Evolutionary conservation across 2,113 vertebrate species (phyloP), one percentile per base, ranked within the genome.

Genomic region (Pedetes capensis): DNA sequence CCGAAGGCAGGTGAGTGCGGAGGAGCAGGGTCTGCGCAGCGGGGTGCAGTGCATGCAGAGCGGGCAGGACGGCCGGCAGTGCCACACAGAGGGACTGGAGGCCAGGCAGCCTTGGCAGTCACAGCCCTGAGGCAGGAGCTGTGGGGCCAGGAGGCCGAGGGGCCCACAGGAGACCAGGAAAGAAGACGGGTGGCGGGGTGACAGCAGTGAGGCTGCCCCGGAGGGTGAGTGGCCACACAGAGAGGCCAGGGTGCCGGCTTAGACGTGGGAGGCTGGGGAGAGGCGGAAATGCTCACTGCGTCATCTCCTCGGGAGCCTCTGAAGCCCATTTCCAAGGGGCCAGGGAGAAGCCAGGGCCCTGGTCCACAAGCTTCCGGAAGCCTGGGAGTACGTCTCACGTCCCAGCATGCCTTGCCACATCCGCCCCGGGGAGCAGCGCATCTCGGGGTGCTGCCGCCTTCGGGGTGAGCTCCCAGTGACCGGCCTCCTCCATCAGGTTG

Each of bases 341-440:
- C n/a, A n/a, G n/a, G n/a, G n/a, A n/a, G n/a, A n/a, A n/a, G n/a
- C n/a, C n/a, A 27, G 14, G 53, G 37, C 68, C 1, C 8, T 34
- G 0, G 18, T 0, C 66, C 39, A 4, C 12, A 42, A 47, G 6
- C 25, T 22, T 37, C 53, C 0, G 2, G 80, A 69, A 42, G 42
- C 8, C 25, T 0, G 7, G 59, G 53, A 5, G n/a, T n/a, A n/a
- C n/a, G n/a, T n/a, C n/a, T n/a, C 18, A 8, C 0, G 0, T 37
- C n/a, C 0, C 2, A 1, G 20, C 51, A 2, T 8, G 0, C 23
- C 3, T 3, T 0, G 27, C 68, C 9, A 9, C 23, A 0, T 4
- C 22, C 2, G 0, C 3, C 1, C 20, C n/a, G 80, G 0, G 79
- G 66, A 42, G 5, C 0, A 0, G 7, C 3, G 0, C 0, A 0